Evolutionary conservation across 2,797 vertebrate species (phyloP).

Genomic region (Lagodon rhomboides): DNA sequence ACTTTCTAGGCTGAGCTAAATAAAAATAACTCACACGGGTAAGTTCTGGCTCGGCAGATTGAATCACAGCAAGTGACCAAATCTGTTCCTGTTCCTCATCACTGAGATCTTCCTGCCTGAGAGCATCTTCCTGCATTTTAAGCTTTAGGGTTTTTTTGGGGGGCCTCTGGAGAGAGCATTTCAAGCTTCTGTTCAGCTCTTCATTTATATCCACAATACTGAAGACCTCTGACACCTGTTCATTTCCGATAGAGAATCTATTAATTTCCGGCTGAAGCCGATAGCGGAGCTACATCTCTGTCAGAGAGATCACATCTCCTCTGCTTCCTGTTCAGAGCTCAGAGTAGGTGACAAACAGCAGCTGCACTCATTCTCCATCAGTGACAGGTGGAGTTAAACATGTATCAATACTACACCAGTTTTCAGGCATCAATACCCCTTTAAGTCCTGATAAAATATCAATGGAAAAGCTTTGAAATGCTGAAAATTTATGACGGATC

Average conservation of each 20-base stretch:
- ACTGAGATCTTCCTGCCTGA: not conserved
- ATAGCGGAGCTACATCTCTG: conserved; percentile 21
- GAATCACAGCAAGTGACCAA: not conserved
- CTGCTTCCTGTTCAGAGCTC: conserved; percentile 18
- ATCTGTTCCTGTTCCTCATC: not conserved
- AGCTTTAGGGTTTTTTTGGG: not conserved
- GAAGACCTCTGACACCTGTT: conserved; percentile 65
- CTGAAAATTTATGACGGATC: not conserved
- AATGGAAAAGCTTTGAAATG: not conserved
- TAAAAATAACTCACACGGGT: not conserved
- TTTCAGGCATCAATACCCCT: not conserved
- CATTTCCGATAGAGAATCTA: conserved; percentile 72
- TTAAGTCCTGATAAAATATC: not conserved
- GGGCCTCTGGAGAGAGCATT: not conserved
- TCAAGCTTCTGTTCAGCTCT: not conserved
- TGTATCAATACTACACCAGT: not conserved
- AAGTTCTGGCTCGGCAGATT: not conserved
- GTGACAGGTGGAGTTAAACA: not conserved
- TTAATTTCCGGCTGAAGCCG: conserved; percentile 60
- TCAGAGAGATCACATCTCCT: conserved; percentile 25
- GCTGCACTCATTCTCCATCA: not conserved
- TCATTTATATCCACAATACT: conserved; percentile 7
- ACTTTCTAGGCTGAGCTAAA: not conserved
- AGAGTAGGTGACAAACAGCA: conserved; percentile 1
- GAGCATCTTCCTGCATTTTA: not conserved